Evolutionary conservation across 2,113 vertebrate genomes (phyloP), one percentile per base, ranked within the genome.

Genomic region (Tiliqua scincoides): DNA sequence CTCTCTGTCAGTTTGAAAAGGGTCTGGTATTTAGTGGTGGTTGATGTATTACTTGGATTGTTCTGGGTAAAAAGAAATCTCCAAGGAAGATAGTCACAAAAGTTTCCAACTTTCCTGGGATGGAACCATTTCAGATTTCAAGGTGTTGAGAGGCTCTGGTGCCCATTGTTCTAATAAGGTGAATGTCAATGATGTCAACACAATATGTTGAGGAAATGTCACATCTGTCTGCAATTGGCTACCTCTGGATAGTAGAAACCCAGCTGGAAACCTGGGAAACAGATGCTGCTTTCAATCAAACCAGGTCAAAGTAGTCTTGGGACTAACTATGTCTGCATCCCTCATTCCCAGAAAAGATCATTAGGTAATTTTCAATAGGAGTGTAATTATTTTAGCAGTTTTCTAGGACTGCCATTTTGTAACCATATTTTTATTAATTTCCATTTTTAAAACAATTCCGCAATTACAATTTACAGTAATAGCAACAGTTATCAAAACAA

Each of bases 211-310:
- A 94, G 96, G 94, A 97, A 96, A 95, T 96, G 95, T 97, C 95
- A 95, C 95, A 96, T 95, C 94, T 95, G 94, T 96, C 93, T 95
- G 85, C 94, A 96, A 90, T 94, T 95, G 95, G 93, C 94, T 96
- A 95, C 95, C 87, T 94, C 93, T 96, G 92, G 61, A 94, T 96
- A 90, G 94, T 83, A 89, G 89, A 91, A 95, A 93, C 92, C 92
- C 91, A 87, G 76, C 94, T 95, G 95, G 94, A 95, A 93, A 93
- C 94, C 94, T 96, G 95, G 89, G 95, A 93, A 96, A 95, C 96
- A 97, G 96, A 96, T 96, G 95, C 95, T 95, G 62, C 91, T 93
- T 96, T 96, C 95, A 94, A 93, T 96, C 95, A 95, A 93, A 84
- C 59, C 91, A 94, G 94, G 95, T 96, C 96, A 96, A 87, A 93